Conservation (phyloP, 2,113 vertebrate genomes). For the Cromileptes altivelis region DNA sequence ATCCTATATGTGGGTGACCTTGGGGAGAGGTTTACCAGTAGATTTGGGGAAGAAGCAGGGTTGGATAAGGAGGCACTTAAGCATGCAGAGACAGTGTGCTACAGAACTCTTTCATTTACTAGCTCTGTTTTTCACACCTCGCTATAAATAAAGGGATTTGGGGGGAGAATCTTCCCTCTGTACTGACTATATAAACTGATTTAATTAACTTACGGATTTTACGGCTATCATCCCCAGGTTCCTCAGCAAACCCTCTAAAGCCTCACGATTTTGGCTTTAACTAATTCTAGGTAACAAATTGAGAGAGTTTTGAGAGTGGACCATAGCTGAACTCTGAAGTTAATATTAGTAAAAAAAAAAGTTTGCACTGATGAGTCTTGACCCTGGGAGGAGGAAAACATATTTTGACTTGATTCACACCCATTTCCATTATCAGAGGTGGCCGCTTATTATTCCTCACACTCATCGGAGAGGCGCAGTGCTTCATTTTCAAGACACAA, state of each 20-base stretch:
- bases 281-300: constrained; percentile 11
- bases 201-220: constrained; percentile 63
- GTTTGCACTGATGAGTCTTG: constrained; percentile 27
- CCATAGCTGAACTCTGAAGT: constrained; percentile 11
- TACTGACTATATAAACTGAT: constrained; percentile 49
- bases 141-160: constrained; percentile 60
- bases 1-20: constrained; percentile 72
- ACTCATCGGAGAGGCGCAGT: constrained; percentile 43
- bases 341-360: background rate
- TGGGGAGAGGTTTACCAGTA: constrained; percentile 74
- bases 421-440: constrained; percentile 24
- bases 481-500: constrained; percentile 33
- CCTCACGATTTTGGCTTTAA: constrained; percentile 9
- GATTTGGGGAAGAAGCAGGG: constrained; percentile 40
- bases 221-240: constrained; percentile 22
- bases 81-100: constrained; percentile 41
- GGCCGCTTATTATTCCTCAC: constrained; percentile 20
- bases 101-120: constrained; percentile 51
- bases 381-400: constrained; percentile 11
- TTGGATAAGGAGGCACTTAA: constrained; percentile 45
- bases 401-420: constrained; percentile 41
- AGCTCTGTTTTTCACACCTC: constrained; percentile 55
- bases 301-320: background rate
- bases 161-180: constrained; percentile 35
- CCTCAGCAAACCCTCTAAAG: constrained; percentile 27